Conservation (phyloP, 2,888 invertebrate species). For the Malacosoma neustria region DNA sequence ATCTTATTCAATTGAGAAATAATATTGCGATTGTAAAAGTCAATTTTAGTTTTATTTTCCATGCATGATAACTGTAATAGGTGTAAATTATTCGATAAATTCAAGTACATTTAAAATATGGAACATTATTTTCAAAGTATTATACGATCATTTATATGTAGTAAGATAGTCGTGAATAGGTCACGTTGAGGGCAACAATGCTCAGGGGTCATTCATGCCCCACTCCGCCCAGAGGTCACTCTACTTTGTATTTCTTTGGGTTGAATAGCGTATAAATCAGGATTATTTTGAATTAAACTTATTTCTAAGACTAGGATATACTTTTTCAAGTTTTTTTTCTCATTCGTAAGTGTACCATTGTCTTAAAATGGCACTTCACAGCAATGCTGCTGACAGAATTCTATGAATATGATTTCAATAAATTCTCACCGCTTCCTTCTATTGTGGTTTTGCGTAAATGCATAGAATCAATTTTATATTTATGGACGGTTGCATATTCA, state of each 20-base stretch:
- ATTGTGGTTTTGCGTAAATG: constrained; percentile 33
- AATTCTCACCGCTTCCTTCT: constrained; percentile 37
- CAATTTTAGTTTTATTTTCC: no score
- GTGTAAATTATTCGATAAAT: no score
- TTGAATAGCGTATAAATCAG: no score
- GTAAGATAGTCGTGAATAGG: constrained; percentile 27
- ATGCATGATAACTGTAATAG: no score
- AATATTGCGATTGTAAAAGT: no score
- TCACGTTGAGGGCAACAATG: constrained; percentile 41
- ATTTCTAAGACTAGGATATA: no score
- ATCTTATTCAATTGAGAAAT: no score
- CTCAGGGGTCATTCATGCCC: constrained; percentile 48
- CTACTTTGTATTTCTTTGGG: constrained; percentile 26
- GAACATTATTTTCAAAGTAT: no score
- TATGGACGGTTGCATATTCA: constrained; percentile 25
- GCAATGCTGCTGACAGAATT: constrained; percentile 1
- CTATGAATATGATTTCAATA: constrained; percentile 37
- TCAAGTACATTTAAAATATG: no score
- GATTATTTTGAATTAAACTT: no score
- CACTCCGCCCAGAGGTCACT: constrained; percentile 48
- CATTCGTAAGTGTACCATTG: background rate
- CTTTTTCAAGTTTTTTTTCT: no score
- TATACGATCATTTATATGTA: no score
- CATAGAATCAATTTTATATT: constrained; percentile 32
- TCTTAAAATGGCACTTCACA: constrained; percentile 2